Evolutionary conservation across 1,140 invertebrate species (phyloP).

Genomic region (Heliconius melpomene): DNA sequence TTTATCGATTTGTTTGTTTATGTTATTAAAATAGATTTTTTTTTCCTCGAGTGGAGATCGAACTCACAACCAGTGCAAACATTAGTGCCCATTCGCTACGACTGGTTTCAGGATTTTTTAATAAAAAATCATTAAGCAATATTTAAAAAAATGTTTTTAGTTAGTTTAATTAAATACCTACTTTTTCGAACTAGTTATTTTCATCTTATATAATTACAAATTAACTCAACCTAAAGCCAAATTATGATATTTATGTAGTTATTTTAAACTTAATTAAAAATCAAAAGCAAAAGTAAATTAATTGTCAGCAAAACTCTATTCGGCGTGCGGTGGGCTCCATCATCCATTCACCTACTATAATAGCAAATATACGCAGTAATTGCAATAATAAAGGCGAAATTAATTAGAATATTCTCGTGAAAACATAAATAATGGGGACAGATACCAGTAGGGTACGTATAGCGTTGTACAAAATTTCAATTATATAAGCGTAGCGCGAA

Average conservation of each 20-base stretch:
- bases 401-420: slow-evolving; percentile 61
- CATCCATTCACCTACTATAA: slow-evolving; percentile 22
- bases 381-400: slow-evolving; percentile 51
- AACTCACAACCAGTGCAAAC: too few relatives aligned
- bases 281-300: background rate
- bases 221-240: too few relatives aligned
- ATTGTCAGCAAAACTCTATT: background rate
- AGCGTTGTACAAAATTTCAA: slow-evolving; percentile 68
- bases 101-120: too few relatives aligned
- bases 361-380: slow-evolving; percentile 25
- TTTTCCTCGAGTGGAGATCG: too few relatives aligned
- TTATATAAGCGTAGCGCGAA: slow-evolving; percentile 62
- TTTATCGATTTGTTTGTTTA: too few relatives aligned
- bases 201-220: background rate
- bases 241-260: background rate
- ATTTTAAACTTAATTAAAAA: slow-evolving; percentile 5
- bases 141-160: too few relatives aligned
- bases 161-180: too few relatives aligned
- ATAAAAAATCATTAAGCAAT: too few relatives aligned
- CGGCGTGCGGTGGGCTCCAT: background rate
- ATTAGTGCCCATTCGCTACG: too few relatives aligned
- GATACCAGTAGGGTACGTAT: slow-evolving; percentile 48
- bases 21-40: too few relatives aligned
- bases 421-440: slow-evolving; percentile 63
- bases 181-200: too few relatives aligned